Percentiles rank a stretch among this genome's conserved stretches.
phyloP scores from a whole-genome alignment of 2,113 vertebrate genomes.

The Periophthalmus modestus region DNA sequence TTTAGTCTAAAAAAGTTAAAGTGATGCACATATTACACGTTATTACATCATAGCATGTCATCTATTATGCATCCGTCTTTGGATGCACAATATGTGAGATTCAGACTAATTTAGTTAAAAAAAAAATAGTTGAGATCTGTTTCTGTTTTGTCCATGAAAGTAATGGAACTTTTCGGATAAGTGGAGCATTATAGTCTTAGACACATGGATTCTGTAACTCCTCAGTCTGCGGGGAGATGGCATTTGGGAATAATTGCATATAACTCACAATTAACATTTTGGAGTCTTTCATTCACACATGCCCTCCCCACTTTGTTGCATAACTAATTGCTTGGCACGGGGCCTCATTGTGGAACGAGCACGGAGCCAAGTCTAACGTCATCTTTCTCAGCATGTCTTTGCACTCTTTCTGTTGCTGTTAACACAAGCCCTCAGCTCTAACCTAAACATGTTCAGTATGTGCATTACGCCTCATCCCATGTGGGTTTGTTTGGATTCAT shows the following conservation, averaged over 20 bases:
- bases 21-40: too few relatives aligned
- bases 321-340: slow-evolving; percentile 44
- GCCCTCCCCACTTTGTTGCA: slow-evolving; percentile 43
- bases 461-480: background rate
- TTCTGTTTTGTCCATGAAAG: background rate
- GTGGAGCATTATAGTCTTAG: background rate
- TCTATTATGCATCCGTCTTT: too few relatives aligned
- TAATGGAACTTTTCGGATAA: background rate
- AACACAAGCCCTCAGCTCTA: slow-evolving; percentile 4
- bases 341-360: slow-evolving; percentile 22
- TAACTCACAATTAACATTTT: slow-evolving; percentile 29
- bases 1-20: too few relatives aligned
- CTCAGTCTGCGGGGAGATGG: slow-evolving; percentile 13
- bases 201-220: slow-evolving; percentile 6
- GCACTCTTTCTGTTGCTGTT: background rate
- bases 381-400: slow-evolving; percentile 20
- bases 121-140: background rate
- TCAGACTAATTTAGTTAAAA: background rate
- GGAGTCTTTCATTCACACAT: slow-evolving; percentile 30
- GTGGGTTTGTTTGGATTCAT: slow-evolving; percentile 1
- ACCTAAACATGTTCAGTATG: background rate
- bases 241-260: slow-evolving; percentile 21
- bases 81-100: background rate
- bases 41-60: too few relatives aligned
- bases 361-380: slow-evolving; percentile 34